Evolutionary conservation across 2,113 vertebrate species (phyloP).

Genomic region (Nerophis lumbriciformis): DNA sequence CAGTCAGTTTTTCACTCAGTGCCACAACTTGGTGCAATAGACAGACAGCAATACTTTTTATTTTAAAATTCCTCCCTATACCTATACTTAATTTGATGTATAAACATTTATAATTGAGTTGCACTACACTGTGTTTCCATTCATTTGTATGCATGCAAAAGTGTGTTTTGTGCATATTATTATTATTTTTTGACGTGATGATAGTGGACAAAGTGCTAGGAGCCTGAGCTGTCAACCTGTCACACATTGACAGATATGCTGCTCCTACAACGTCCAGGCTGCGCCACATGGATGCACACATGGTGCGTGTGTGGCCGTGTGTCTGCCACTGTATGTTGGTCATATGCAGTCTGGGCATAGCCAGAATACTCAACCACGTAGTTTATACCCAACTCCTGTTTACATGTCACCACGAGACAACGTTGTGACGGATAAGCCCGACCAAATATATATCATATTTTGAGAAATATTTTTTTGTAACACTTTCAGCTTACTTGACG

Average conservation of each 20-base stretch:
- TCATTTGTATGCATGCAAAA: conserved; percentile 8
- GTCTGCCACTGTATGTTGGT: conserved; percentile 40
- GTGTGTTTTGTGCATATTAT: conserved; percentile 23
- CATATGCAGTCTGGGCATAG: conserved; percentile 81
- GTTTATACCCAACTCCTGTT: conserved; percentile 39
- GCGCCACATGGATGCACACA: conserved; percentile 53
- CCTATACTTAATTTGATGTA: not conserved
- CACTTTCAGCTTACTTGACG: conserved; percentile 19
- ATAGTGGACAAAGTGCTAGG: conserved; percentile 94
- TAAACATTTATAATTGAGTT: not conserved
- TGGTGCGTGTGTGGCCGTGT: conserved; percentile 21
- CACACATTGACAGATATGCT: conserved; percentile 94
- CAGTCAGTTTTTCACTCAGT: too few species aligned
- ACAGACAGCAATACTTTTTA: too few species aligned
- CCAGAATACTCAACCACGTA: conserved; percentile 43
- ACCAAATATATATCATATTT: conserved; percentile 29
- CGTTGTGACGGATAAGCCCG: conserved; percentile 35
- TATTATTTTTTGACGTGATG: conserved; percentile 80
- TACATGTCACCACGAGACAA: conserved; percentile 47
- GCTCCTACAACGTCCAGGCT: conserved; percentile 87
- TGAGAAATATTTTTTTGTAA: conserved; percentile 6
- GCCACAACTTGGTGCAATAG: too few species aligned
- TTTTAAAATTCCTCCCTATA: not conserved
- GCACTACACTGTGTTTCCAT: not conserved
- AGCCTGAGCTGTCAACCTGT: conserved; percentile 91